A percentile compares a stretch with the other conserved stretches of the same genome.
Conservation (phyloP, 2,888 invertebrate genomes). For the Drosophila conformis region DNA sequence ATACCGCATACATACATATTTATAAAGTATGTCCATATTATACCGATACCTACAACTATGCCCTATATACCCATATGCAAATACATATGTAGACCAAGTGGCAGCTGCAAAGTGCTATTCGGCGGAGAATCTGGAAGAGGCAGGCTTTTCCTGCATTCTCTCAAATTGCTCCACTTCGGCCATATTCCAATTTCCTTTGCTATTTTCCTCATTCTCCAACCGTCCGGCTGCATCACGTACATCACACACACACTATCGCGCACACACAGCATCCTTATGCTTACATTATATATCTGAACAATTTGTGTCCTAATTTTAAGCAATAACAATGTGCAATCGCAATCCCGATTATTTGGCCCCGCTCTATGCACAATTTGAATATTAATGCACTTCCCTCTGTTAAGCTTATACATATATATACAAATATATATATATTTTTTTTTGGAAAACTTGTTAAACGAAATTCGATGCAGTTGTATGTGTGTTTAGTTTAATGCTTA, state of each 20-base stretch:
- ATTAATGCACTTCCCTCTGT: constrained; percentile 10
- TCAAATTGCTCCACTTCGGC: constrained; percentile 34
- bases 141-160: constrained; percentile 6
- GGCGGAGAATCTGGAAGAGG: neutral
- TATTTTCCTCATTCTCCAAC: neutral
- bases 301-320: constrained; percentile 48
- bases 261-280: neutral
- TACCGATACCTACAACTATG: constrained; percentile 22
- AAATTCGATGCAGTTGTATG: constrained; percentile 58
- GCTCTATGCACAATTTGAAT: constrained; percentile 8
- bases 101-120: constrained; percentile 18
- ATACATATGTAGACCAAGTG: constrained; percentile 27
- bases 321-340: constrained; percentile 63
- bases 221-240: constrained; percentile 15
- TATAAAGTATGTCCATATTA: constrained; percentile 30
- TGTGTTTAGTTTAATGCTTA: constrained; percentile 61
- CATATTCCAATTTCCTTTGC: constrained; percentile 45
- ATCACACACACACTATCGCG: neutral
- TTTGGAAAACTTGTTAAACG: constrained; percentile 62
- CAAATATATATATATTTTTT: constrained; percentile 10
- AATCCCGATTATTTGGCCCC: constrained; percentile 7
- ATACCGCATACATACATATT: constrained; percentile 19
- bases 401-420: constrained; percentile 31
- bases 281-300: constrained; percentile 20
- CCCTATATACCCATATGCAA: constrained; percentile 3